Conservation (phyloP, 2,888 invertebrate genomes). For the Leuctra nigra region DNA sequence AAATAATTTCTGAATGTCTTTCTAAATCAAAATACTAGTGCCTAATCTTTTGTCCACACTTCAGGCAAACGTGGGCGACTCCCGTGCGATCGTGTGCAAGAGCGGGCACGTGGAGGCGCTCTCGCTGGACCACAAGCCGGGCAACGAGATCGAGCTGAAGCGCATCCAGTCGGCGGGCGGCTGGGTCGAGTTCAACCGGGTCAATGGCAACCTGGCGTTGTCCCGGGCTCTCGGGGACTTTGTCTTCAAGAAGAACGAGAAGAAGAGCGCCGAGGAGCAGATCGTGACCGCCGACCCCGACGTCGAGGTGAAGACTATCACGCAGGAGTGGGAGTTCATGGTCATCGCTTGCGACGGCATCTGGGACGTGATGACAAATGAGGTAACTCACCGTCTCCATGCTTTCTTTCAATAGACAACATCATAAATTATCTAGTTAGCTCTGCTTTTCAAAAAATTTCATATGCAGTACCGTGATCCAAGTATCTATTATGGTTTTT, state of each 20-base stretch:
- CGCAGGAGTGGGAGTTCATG: slow-evolving; percentile 92
- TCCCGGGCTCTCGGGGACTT: slow-evolving; percentile 97
- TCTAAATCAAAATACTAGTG: too few species aligned
- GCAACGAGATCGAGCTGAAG: slow-evolving; percentile 76
- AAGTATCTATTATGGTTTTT: too few species aligned
- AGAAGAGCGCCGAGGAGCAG: slow-evolving; percentile 84
- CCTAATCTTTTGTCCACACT: too few species aligned
- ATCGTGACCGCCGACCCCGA: slow-evolving; percentile 98
- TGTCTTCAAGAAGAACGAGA: slow-evolving; percentile 86
- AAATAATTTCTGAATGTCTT: too few species aligned
- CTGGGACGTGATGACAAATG: slow-evolving; percentile 96
- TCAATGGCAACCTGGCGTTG: slow-evolving; percentile 96
- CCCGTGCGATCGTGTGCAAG: slow-evolving; percentile 86
- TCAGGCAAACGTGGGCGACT: slow-evolving; percentile 97
- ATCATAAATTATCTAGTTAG: too few species aligned
- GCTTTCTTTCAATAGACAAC: too few species aligned
- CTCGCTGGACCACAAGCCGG: slow-evolving; percentile 95
- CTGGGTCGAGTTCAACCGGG: slow-evolving; percentile 94
- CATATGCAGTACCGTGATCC: too few species aligned
- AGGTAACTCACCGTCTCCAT: slow-evolving; percentile 43
- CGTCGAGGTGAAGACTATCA: slow-evolving; percentile 71
- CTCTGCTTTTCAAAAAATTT: too few species aligned
- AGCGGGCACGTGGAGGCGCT: slow-evolving; percentile 66
- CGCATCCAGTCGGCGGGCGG: slow-evolving; percentile 92
- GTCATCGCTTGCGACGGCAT: slow-evolving; percentile 98